Base-by-base conservation (phyloP, 2,888 invertebrate genomes). In the Mechanitis mazaeus region DNA sequence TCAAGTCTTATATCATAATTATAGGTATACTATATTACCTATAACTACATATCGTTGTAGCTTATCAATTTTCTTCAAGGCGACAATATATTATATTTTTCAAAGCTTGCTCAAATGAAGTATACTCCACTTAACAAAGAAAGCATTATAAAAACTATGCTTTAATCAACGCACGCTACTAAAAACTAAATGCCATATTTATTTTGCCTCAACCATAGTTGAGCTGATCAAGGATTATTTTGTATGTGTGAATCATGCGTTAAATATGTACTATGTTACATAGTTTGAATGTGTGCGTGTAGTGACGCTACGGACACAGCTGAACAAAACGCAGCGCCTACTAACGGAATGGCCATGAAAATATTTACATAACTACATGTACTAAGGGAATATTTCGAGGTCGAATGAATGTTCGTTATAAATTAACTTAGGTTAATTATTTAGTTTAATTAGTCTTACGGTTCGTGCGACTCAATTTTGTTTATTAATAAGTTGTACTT, bases 281-380 rank as follows among this genome's bases (percentile, higher is more conserved):
- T 31, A 31, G 6, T 31, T 31, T 50, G 31, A 31, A 57, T 72
- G 71, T 68, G 69, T 69, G 71, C 66, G 68, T 68, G 71, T 64
- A 73, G 74, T 72, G 74, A 69, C 68, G 71, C 68, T 78, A 81
- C 72, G 81, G 81, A 84, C 83, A 71, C 71, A 71, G 69, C 81
- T 64, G 56, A 64, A 66, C 80, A 80, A 84, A 86, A 78, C 85
- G 85, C 86, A 85, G 77, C 74, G 68, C 73, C 50, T 47, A 20
- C 47, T 50, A 31, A 31, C 50, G 50, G 50, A 50, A 31, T 78
- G 85, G 71, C 85, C 85, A 79, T 87, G 86, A 84, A 81, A 76
- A 76, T 81, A 77, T 76, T 82, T 81, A 78, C 76, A 76, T 76
- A 77, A 71, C 70, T 71, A 71, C 71, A 68, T 71, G 69, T 75